A percentile compares a stretch with the other conserved stretches of the same genome.
phyloP scores from a whole-genome alignment of 2,113 vertebrate species.

The Alethe diademata region DNA sequence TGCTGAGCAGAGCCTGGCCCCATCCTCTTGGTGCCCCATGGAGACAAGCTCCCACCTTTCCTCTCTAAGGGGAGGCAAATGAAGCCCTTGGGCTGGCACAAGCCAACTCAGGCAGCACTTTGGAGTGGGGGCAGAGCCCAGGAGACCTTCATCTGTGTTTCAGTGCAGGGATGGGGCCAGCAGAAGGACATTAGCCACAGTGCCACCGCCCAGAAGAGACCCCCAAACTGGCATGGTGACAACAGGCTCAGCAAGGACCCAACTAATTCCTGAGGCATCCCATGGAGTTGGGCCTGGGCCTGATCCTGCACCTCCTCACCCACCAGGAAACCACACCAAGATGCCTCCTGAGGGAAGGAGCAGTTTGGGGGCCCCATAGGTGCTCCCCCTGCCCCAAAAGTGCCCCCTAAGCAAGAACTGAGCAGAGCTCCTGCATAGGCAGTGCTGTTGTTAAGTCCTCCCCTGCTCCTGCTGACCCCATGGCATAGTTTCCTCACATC shows the following conservation, averaged over 20 bases:
- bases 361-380: not conserved
- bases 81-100: not conserved
- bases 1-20: not conserved
- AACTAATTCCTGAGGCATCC: not conserved
- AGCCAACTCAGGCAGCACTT: not conserved
- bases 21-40: not conserved
- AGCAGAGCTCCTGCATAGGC: not conserved
- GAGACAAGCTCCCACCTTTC: not conserved
- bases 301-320: not conserved
- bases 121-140: not conserved
- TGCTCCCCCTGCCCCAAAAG: not conserved
- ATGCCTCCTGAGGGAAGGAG: not conserved
- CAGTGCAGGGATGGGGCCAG: not conserved
- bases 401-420: not conserved
- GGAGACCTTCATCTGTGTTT: not conserved
- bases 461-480: not conserved
- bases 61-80: not conserved
- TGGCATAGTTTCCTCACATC: not conserved
- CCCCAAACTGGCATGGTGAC: not conserved
- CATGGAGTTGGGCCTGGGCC: not conserved
- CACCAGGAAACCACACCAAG: not conserved
- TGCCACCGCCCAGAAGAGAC: not conserved
- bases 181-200: not conserved
- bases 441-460: not conserved
- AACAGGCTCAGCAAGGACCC: not conserved